These are phyloP conservation scores for Microcaecilia unicolor DNA, from an alignment of 2,797 vertebrate genomes.

Conservation along the genomic window DNA sequence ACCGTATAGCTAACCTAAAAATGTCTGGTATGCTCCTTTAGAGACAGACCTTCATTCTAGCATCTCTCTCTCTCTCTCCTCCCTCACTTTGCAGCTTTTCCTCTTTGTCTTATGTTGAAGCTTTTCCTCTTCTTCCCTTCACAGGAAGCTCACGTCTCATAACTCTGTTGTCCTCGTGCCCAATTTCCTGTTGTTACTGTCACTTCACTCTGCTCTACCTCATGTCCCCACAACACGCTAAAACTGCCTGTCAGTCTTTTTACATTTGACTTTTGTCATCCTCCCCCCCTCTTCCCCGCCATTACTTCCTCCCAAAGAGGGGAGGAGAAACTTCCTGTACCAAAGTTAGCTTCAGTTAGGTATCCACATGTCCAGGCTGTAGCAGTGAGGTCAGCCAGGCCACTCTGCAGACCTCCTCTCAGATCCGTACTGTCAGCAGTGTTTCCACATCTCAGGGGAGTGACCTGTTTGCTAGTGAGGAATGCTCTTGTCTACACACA, in stretches of 20 bases:
- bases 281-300: conserved; percentile 14
- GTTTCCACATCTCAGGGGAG: conserved; percentile 20
- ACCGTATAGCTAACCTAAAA: no score
- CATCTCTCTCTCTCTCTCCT: background rate
- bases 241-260: conserved; percentile 26
- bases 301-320: conserved; percentile 35
- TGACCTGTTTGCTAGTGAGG: conserved; percentile 16
- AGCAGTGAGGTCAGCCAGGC: conserved; percentile 50
- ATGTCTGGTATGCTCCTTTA: no score
- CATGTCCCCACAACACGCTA: conserved; percentile 5
- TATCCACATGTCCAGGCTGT: conserved; percentile 39
- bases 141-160: conserved; percentile 58
- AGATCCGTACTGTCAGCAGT: conserved; percentile 55
- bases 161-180: conserved; percentile 40
- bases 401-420: conserved; percentile 59
- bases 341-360: conserved; percentile 38
- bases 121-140: conserved; percentile 1
- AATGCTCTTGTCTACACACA: conserved; percentile 24
- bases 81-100: no score
- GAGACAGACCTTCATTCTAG: background rate
- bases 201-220: conserved; percentile 33
- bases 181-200: conserved; percentile 57
- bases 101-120: no score
- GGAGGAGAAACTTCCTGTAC: conserved; percentile 25
- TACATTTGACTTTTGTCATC: conserved; percentile 46